A percentile compares a stretch with the other conserved stretches of the same genome.
These are phyloP conservation scores for Manduca sexta DNA, from an alignment of 1,140 invertebrate species.

Conservation along the genomic window DNA sequence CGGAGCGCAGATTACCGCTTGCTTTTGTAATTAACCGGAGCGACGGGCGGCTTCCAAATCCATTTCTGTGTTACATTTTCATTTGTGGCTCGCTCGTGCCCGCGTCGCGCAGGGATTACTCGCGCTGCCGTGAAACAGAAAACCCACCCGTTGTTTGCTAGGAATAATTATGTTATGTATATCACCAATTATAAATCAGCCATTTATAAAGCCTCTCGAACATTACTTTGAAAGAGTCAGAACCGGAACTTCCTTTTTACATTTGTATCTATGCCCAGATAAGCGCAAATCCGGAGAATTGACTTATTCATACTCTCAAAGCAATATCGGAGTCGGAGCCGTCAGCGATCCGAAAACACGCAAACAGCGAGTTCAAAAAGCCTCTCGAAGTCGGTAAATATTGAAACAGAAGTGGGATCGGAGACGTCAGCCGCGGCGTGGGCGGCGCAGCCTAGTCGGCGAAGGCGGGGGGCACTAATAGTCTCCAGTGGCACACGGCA, in stretches of 20 bases:
- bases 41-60: conserved; percentile 70
- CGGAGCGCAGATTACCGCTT: conserved; percentile 72
- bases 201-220: neutral
- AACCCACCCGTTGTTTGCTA: conserved; percentile 40
- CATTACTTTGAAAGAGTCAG: conserved; percentile 26
- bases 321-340: conserved; percentile 62
- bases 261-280: conserved; percentile 34
- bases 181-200: conserved; percentile 15
- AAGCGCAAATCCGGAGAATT: conserved; percentile 46
- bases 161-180: conserved; percentile 26
- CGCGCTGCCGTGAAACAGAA: conserved; percentile 41
- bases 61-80: conserved; percentile 73
- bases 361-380: conserved; percentile 71
- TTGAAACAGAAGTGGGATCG: conserved; percentile 70
- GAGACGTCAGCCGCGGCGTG: conserved; percentile 47
- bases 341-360: conserved; percentile 68
- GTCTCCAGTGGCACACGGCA: conserved; percentile 61
- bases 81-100: conserved; percentile 61
- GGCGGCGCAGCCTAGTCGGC: conserved; percentile 13
- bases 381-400: conserved; percentile 70
- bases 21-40: conserved; percentile 73
- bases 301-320: conserved; percentile 63
- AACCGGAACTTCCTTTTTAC: conserved; percentile 30
- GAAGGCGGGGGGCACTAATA: conserved; percentile 51
- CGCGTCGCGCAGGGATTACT: conserved; percentile 50